Percentiles rank a stretch among this genome's conserved stretches.
These are phyloP conservation scores for Graptemys geographica DNA, from an alignment of 2,797 vertebrate genomes.

Conservation along the genomic window DNA sequence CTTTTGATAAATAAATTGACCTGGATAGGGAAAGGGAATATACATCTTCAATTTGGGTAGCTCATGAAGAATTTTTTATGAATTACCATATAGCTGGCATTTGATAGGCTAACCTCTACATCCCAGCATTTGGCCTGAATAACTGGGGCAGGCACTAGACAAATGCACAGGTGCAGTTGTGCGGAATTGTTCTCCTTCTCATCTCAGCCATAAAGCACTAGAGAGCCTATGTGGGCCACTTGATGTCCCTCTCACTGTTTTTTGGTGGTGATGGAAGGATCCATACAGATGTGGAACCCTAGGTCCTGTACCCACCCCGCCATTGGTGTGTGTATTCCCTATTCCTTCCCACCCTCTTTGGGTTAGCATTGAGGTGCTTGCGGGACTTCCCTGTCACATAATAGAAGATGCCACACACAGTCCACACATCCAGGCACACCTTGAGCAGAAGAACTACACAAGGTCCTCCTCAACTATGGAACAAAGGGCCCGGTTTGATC, in stretches of 20 bases:
- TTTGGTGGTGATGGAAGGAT: not conserved
- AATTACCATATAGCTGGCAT: not conserved
- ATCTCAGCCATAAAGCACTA: not conserved
- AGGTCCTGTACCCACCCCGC: not conserved
- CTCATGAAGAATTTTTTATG: too few relatives aligned
- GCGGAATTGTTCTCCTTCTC: not conserved
- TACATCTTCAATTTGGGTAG: too few relatives aligned
- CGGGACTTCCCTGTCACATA: not conserved
- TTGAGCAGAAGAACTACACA: not conserved
- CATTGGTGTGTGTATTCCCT: not conserved
- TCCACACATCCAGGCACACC: not conserved
- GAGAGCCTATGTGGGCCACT: rapidly evolving
- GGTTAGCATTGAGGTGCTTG: not conserved
- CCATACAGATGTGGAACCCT: not conserved
- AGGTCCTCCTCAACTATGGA: not conserved
- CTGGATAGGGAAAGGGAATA: too few relatives aligned
- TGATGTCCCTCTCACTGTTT: rapidly evolving
- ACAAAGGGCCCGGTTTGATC: not conserved
- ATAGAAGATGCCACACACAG: not conserved
- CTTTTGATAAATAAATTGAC: too few relatives aligned
- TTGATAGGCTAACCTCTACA: not conserved
- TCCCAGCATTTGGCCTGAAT: not conserved
- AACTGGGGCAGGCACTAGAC: not conserved
- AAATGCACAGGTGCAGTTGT: not conserved
- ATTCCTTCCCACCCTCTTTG: not conserved